Conservation (phyloP, 2,113 vertebrate genomes). For the Microtus ochrogaster region DNA sequence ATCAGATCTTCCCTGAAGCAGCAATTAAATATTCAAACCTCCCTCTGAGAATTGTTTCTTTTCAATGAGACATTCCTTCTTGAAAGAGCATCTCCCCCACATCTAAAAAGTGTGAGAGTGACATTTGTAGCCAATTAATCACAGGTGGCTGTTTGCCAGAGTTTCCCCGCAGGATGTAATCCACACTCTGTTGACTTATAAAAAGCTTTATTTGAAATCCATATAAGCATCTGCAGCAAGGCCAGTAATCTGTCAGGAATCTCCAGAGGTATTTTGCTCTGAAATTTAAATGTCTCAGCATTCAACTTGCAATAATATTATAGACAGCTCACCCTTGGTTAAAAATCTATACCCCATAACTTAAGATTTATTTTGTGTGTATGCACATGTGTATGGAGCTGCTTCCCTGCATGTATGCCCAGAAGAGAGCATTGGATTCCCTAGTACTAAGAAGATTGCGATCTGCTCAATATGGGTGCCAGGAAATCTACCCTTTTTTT, state of each 20-base stretch:
- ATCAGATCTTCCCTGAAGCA: not conserved
- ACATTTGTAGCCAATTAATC: conserved; percentile 52
- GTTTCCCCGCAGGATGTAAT: not conserved
- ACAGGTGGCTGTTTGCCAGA: not conserved
- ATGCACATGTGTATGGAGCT: not conserved
- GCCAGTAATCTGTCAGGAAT: not conserved
- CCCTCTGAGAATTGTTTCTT: not conserved
- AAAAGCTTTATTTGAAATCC: conserved; percentile 38
- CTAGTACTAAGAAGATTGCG: no score
- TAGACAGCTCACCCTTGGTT: conserved; percentile 21
- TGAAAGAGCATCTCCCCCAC: not conserved
- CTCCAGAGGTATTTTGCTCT: conserved; percentile 22
- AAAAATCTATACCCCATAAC: conserved; percentile 35
- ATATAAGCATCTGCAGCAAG: not conserved
- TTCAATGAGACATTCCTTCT: not conserved
- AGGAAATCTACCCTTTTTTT: not conserved
- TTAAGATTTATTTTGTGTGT: not conserved
- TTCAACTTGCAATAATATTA: conserved; percentile 3
- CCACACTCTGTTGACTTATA: not conserved
- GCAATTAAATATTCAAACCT: not conserved
- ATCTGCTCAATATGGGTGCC: no score
- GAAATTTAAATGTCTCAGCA: conserved; percentile 56
- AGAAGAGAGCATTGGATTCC: not conserved
- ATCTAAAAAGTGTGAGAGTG: conserved; percentile 32
- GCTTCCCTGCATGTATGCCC: not conserved